Conservation (phyloP, 2,888 invertebrate species). For the Tenodera sinensis region DNA sequence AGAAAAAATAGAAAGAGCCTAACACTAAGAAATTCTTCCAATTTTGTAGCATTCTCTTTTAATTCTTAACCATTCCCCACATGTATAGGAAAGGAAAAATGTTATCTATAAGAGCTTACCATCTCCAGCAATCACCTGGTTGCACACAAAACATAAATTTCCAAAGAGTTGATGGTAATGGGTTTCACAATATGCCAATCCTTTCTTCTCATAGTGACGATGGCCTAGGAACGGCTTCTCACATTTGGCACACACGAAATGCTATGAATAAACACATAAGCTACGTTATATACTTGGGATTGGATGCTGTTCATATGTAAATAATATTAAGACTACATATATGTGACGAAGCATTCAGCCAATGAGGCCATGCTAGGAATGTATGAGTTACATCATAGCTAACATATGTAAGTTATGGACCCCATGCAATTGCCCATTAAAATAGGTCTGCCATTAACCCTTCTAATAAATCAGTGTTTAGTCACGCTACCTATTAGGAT, state of each 20-base stretch:
- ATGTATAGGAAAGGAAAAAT: background rate
- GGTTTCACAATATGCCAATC: constrained; percentile 96
- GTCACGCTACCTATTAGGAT: too few species aligned
- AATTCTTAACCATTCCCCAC: background rate
- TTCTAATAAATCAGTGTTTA: too few species aligned
- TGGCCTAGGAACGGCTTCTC: constrained; percentile 99
- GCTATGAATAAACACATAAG: constrained; percentile 54
- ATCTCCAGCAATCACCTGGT: constrained; percentile 96
- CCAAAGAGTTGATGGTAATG: constrained; percentile 99
- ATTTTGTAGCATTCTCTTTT: background rate
- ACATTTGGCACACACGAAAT: constrained; percentile 99
- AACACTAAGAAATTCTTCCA: background rate
- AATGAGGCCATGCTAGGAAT: too few species aligned
- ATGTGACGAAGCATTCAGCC: background rate
- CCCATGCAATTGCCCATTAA: too few species aligned
- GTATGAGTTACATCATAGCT: too few species aligned
- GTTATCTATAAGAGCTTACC: constrained; percentile 56
- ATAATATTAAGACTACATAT: constrained; percentile 17
- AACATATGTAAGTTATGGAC: too few species aligned
- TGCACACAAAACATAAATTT: constrained; percentile 97
- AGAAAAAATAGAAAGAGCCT: too few species aligned
- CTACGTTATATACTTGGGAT: too few species aligned
- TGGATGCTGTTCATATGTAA: too few species aligned
- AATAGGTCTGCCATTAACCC: too few species aligned
- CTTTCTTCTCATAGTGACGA: constrained; percentile 98